Evolutionary conservation across 2,113 vertebrate genomes (phyloP), one percentile per base, ranked within the genome.

Genomic region (Aldabrachelys gigantea): DNA sequence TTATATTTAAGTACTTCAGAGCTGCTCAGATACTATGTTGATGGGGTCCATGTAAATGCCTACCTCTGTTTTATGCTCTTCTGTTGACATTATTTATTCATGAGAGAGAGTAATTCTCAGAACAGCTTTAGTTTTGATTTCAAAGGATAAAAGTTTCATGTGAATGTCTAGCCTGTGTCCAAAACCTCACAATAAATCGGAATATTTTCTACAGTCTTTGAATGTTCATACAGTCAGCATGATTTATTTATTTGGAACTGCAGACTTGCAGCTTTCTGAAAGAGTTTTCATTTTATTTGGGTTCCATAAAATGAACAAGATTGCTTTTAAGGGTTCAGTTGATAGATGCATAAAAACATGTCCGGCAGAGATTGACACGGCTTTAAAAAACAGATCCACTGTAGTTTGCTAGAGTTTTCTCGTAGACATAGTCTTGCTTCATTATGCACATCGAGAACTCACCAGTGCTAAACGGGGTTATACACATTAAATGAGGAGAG

Each of bases 231-330:
- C 69, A 89, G 50, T 65, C 59, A 27, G 38, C 16, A 91, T 94
- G 90, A 97, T 97, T 98, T 96, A 97, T 96, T 95, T 96, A 96
- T 96, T 86, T 94, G 52, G 9, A 76, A 27, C 62, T 91, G 80
- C 87, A 96, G 97, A 81, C 79, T 89, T 96, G 88, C 57, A 92
- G n/a, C 80, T 89, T 97, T 88, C 89, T 94, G 85, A 93, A 96
- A 93, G 29, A 72, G 56, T 56, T 96, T 50, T 75, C 29, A 1
- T 93, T 90, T 76, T 88, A 65, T 96, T 84, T 91, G 80, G 0
- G 0, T 24, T 80, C 75, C 72, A 80, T 89, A 88, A 96, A 82
- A 85, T 56, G 27, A 11, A 29, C 29, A 50, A 25, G 88, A 84
- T 80, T 76, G 79, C 59, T 79, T 96, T 44, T 19, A 65, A 21